phyloP scores from a whole-genome alignment of 2,888 invertebrate genomes.

The Callyntrura guangdongensis region DNA sequence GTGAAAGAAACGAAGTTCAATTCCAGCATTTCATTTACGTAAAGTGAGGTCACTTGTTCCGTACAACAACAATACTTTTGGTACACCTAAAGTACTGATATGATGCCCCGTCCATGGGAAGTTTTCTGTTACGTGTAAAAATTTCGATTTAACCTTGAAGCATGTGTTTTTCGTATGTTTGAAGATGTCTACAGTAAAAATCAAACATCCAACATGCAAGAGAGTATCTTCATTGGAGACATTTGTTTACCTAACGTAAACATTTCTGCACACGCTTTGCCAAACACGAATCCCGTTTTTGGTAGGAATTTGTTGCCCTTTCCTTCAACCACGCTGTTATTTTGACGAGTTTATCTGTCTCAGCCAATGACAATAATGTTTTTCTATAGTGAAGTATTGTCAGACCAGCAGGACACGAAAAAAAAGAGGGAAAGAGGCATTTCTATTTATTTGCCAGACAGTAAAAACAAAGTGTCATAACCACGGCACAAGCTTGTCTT shows the following conservation, averaged over 20 bases:
- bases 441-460: not conserved
- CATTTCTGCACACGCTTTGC: too few relatives aligned
- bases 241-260: too few relatives aligned
- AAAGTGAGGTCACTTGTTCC: slow-evolving; percentile 4
- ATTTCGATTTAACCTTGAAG: slow-evolving; percentile 60
- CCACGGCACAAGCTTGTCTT: not conserved
- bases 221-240: too few relatives aligned
- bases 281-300: not conserved
- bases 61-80: not conserved
- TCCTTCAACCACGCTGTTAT: not conserved
- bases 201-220: too few relatives aligned
- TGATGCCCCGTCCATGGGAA: slow-evolving; percentile 17
- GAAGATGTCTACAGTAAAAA: too few relatives aligned
- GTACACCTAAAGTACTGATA: too few relatives aligned
- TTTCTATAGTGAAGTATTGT: slow-evolving; percentile 16
- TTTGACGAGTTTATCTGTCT: too few relatives aligned
- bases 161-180: slow-evolving; percentile 16
- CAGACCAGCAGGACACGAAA: not conserved
- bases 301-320: too few relatives aligned
- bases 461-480: slow-evolving; percentile 39
- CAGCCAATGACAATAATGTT: not conserved
- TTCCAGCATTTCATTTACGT: too few relatives aligned
- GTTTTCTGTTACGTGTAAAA: slow-evolving; percentile 6
- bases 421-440: not conserved
- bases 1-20: not conserved